Base-by-base conservation (phyloP, 2,888 invertebrate genomes). In the Melolontha melolontha region DNA sequence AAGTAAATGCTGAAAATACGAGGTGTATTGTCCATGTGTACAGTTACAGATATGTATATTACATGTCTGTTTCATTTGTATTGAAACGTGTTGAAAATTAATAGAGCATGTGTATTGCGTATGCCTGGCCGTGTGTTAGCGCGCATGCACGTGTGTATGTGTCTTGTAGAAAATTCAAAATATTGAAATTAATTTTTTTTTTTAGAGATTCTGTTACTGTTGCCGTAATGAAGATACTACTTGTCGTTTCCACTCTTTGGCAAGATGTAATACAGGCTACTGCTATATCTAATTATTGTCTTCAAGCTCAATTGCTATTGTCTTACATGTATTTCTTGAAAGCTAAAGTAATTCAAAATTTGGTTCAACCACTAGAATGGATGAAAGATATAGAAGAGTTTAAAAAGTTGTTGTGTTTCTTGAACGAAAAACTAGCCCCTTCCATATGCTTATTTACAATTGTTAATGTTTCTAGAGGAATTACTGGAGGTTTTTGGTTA, bases 221-320 rank as follows among this genome's bases (percentile, higher is more conserved):
- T 73, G 76, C 86, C 69, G 71, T 81, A 1, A 77, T 90, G 50
- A 89, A 91, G 83, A 82, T 90, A 40, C 77, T 90, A 6, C 81
- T 93, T 67, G 87, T 92, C 29, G 79, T 89, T 44, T 90, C 91
- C 72, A 91, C 93, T 8, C 80, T 92, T 69, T 89, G 90, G 82
- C 93, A 94, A 78, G 93, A 94, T 79, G 89, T 92, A 82, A 90
- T 94, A 64, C 93, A 94, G 82, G 91, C 92, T n/a, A 91, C 93
- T 2, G 89, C 94, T 63, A 88, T 94, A 72, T 91, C 92, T 34
- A 93, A 92, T 81, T 94, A 94, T 81, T 93, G 93, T 75, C 86
- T 94, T 17, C 93, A 94, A 84, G 92, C 92, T 54, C 92, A 93
- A 80, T 83, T 94, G 65, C 80, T 94, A 71, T 89, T 90, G 70